phyloP scores from a whole-genome alignment of 2,797 vertebrate genomes.

The Pagetopsis macropterus region DNA sequence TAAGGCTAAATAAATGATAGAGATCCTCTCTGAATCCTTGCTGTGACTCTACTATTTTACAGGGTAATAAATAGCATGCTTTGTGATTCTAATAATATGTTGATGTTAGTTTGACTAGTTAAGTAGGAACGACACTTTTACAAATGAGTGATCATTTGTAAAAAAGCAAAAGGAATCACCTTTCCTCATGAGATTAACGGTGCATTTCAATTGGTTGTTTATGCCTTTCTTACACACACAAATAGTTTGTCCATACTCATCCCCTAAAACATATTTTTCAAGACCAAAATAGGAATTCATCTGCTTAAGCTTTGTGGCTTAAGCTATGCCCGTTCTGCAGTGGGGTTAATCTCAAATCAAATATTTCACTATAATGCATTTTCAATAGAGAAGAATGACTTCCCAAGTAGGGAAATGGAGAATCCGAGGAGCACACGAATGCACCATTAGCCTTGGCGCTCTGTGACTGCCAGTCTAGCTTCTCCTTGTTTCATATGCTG shows the following conservation, averaged over 20 bases:
- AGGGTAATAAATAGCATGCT: background rate
- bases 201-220: background rate
- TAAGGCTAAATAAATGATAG: constrained; percentile 39
- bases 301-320: too few species aligned
- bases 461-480: too few species aligned
- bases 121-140: constrained; percentile 15
- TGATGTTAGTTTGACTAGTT: constrained; percentile 12
- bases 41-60: background rate
- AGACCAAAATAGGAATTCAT: too few species aligned
- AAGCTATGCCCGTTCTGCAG: too few species aligned
- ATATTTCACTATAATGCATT: too few species aligned
- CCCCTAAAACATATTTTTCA: too few species aligned
- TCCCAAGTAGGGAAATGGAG: too few species aligned
- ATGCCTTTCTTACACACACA: background rate
- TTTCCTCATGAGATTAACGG: background rate
- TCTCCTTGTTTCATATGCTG: background rate
- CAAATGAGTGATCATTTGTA: constrained; percentile 1
- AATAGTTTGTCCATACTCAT: background rate
- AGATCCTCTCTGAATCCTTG: constrained; percentile 21
- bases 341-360: too few species aligned
- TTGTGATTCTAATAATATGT: constrained; percentile 20
- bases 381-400: too few species aligned
- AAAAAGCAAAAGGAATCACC: too few species aligned
- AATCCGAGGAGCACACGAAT: too few species aligned
- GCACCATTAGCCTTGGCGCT: too few species aligned